Base-by-base conservation (phyloP, 2,888 invertebrate genomes). In the Bombylius discolor region DNA sequence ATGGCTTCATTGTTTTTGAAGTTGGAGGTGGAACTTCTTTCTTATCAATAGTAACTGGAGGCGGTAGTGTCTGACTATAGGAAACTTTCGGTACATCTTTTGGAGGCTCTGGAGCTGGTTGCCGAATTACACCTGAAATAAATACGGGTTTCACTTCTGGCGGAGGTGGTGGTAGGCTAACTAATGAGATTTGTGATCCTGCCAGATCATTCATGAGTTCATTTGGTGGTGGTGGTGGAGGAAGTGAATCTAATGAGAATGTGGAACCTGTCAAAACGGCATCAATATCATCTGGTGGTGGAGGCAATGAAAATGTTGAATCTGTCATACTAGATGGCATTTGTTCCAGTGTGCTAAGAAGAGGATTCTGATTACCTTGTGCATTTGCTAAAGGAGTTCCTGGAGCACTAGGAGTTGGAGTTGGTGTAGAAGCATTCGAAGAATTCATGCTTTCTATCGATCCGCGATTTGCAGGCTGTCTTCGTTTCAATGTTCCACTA, bases 231-330 rank as follows among this genome's bases (percentile, higher is more conserved):
- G 80, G 86, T 1, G 89, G 89, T 14, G 88, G 89, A 0, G 87
- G 88, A 58, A 89, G 71, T n/a, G 87, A 88, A 64, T 89, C 89
- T 47, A 89, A 71, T 33, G 89, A 89, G 12, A 87, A 74, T 13
- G 85, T 87, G 1, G 88, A 88, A 53, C 85, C 81, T 67, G 87
- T 84, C 77, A 89, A 81, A 7, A 64, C 59, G 36, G 68, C 73
- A 53, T 75, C 76, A 0, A 62, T 59, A 52, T 63, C 62, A 47
- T 64, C 58, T 23, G 87, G 87, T 1, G 87, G 88, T 4, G 87
- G 86, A 1, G 86, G 87, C 23, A 84, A 74, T 3, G 84, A 82
- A 12, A 65, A 59, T 58, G 79, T 78, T 9, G 79, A 79, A 63
- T 81, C 81, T 65, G 78, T 78, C 78, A 72, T 62, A 58, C 62